These are phyloP conservation scores for Perca flavescens DNA, from an alignment of 2,113 vertebrate species.

Conservation along the genomic window DNA sequence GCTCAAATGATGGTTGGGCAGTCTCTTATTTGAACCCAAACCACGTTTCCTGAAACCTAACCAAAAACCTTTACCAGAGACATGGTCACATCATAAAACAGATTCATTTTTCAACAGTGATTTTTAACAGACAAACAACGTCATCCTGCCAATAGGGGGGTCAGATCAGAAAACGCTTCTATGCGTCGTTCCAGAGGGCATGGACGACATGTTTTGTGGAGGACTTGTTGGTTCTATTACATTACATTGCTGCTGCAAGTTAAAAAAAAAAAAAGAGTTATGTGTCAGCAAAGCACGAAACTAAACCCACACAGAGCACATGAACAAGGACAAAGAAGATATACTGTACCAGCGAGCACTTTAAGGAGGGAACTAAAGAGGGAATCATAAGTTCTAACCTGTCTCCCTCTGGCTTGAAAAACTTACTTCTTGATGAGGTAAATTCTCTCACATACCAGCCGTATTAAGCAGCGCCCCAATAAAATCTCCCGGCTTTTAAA, in stretches of 20 bases:
- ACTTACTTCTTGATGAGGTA: slow-evolving; percentile 44
- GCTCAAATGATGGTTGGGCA: neutral
- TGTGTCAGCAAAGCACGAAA: neutral
- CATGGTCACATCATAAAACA: neutral
- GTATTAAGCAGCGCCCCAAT: slow-evolving; percentile 43
- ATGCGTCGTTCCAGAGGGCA: neutral
- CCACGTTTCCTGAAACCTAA: neutral
- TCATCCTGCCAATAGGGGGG: neutral
- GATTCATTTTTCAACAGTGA: neutral
- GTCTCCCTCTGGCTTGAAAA: slow-evolving; percentile 34
- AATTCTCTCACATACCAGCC: slow-evolving; percentile 56
- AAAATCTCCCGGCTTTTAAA: slow-evolving; percentile 60
- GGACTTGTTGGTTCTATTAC: neutral
- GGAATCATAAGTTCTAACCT: slow-evolving; percentile 53
- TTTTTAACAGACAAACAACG: neutral
- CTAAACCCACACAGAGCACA: neutral
- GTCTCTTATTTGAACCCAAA: neutral
- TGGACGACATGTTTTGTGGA: neutral
- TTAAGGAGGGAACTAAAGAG: slow-evolving; percentile 8
- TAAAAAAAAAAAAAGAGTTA: neutral
- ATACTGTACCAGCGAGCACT: slow-evolving; percentile 1
- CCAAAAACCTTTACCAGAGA: neutral
- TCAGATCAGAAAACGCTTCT: neutral
- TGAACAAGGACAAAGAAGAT: slow-evolving; percentile 12
- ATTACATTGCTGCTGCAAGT: neutral